Percentiles rank a stretch among this genome's conserved stretches.
Evolutionary conservation across 2,797 vertebrate species (phyloP).

Genomic region (Gambusia yucatana): DNA sequence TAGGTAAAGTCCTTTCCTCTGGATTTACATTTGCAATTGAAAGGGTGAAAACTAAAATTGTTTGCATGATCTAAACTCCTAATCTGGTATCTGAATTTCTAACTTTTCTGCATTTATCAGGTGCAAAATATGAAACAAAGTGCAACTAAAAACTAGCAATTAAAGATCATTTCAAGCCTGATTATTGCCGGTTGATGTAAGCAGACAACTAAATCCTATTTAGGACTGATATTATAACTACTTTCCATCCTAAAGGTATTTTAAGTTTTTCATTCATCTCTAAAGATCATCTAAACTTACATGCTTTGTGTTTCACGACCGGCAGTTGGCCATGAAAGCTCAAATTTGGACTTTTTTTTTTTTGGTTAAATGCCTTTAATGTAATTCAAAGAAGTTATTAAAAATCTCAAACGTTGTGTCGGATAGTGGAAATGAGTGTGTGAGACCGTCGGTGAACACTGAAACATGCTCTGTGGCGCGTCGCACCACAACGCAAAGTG

Average conservation of each 20-base stretch:
- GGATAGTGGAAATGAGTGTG: constrained; percentile 61
- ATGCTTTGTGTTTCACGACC: neutral
- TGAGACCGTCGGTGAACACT: constrained; percentile 50
- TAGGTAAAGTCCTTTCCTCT: neutral
- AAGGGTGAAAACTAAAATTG: neutral
- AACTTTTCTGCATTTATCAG: neutral
- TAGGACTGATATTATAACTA: neutral
- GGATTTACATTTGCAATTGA: neutral
- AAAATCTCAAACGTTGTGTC: constrained; percentile 31
- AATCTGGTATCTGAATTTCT: neutral
- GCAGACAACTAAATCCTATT: neutral
- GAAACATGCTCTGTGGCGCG: constrained; percentile 60
- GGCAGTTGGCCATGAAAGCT: neutral
- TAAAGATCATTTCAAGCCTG: neutral
- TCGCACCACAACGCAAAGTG: constrained; percentile 49
- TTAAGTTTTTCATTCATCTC: neutral
- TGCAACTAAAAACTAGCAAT: neutral
- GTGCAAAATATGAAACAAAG: neutral
- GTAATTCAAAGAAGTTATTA: constrained; percentile 53
- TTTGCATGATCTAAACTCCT: neutral
- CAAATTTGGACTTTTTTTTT: neutral
- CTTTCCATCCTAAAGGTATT: neutral
- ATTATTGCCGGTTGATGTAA: neutral
- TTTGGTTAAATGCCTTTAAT: constrained; percentile 70
- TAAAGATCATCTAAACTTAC: neutral